phyloP scores from a whole-genome alignment of 92 coral and sea anemone genomes.

The Epizoanthus rinbou region DNA sequence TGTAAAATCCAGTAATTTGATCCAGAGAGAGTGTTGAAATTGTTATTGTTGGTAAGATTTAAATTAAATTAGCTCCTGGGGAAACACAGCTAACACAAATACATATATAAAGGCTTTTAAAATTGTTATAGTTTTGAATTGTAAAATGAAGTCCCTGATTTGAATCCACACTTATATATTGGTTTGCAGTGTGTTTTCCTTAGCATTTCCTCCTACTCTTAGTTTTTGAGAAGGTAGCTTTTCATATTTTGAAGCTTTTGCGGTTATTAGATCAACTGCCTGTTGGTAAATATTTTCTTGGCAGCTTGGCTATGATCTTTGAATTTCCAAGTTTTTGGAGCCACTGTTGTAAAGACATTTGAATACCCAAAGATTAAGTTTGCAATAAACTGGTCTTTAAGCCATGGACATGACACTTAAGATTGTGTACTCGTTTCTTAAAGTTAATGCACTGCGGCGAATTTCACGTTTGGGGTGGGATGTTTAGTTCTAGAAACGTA shows the following conservation, averaged over 20 bases:
- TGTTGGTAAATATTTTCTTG: slow-evolving; percentile 4
- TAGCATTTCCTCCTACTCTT: background rate
- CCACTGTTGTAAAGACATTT: slow-evolving; percentile 27
- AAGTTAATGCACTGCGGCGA: background rate
- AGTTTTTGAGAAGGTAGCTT: slow-evolving; percentile 28
- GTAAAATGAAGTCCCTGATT: slow-evolving; percentile 1
- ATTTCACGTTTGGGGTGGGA: background rate
- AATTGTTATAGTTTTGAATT: slow-evolving; percentile 36
- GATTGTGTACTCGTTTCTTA: background rate
- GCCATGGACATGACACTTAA: slow-evolving; percentile 30
- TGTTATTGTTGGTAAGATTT: slow-evolving; percentile 9
- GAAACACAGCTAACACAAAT: slow-evolving; percentile 9
- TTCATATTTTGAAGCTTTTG: slow-evolving; percentile 4
- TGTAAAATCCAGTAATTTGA: slow-evolving; percentile 57
- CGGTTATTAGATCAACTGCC: background rate
- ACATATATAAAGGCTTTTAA: slow-evolving; percentile 10
- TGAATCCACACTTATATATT: background rate
- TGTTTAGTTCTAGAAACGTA: background rate
- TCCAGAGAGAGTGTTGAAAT: slow-evolving; percentile 40
- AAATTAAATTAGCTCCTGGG: slow-evolving; percentile 29
- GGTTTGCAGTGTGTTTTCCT: slow-evolving; percentile 9
- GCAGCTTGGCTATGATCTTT: slow-evolving; percentile 22
- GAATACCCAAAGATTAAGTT: slow-evolving; percentile 31
- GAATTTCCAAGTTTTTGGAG: slow-evolving; percentile 26
- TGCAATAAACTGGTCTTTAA: slow-evolving; percentile 7